A percentile compares a stretch with the other conserved stretches of the same genome.
Evolutionary conservation across 35 echinoderm and acorn worm genomes (phyloP).

Genomic region (Heliocidaris tuberculata): DNA sequence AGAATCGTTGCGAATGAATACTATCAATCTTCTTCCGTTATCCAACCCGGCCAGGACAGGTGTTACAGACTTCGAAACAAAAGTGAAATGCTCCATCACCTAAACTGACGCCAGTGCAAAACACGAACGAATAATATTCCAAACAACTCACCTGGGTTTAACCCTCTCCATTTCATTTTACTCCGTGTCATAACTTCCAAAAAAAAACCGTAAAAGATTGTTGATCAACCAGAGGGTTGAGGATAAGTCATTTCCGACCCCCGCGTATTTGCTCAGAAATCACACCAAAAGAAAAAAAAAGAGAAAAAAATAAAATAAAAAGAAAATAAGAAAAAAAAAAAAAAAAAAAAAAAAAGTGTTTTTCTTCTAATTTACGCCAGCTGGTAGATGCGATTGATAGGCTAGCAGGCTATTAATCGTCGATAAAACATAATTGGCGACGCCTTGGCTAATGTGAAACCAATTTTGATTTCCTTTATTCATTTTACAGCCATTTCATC

Average conservation of each 20-base stretch:
- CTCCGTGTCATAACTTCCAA: neutral
- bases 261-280: neutral
- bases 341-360: neutral
- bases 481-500: too few species aligned
- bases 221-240: neutral
- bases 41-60: neutral
- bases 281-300: neutral
- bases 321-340: too few species aligned
- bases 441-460: neutral
- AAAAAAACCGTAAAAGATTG: neutral
- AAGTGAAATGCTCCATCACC: neutral
- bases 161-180: neutral
- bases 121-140: neutral
- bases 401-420: neutral
- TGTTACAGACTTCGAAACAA: neutral
- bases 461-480: neutral
- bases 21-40: neutral
- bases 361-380: neutral
- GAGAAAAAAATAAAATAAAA: too few species aligned
- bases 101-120: neutral
- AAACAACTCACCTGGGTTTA: neutral
- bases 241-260: neutral
- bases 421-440: neutral
- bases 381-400: neutral
- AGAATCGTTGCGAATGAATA: neutral